Evolutionary conservation across 2,888 invertebrate genomes (phyloP).

Genomic region (Caenorhabditis sp.): DNA sequence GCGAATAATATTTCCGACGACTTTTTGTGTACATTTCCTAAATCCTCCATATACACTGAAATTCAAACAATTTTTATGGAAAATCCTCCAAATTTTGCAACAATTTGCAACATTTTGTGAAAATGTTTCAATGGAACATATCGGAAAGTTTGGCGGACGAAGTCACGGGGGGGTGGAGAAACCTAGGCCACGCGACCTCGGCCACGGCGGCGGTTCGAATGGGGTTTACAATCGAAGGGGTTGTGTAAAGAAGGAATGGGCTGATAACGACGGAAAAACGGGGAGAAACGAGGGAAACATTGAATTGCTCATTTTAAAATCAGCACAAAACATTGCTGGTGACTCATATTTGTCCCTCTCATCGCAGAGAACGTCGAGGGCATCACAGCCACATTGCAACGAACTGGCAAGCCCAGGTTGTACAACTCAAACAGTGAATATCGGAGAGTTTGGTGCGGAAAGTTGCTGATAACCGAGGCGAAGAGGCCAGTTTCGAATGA

Average conservation of each 20-base stretch:
- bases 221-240: not conserved
- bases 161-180: not conserved
- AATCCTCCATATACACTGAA: slow-evolving; percentile 33
- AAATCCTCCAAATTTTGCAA: too few relatives aligned
- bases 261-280: slow-evolving; percentile 13
- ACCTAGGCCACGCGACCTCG: not conserved
- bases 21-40: slow-evolving; percentile 48
- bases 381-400: too few relatives aligned
- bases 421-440: not conserved
- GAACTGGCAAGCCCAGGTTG: slow-evolving; percentile 11
- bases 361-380: not conserved
- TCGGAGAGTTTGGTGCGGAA: slow-evolving; percentile 19
- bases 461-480: slow-evolving; percentile 41
- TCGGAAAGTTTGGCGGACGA: not conserved
- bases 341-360: not conserved
- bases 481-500: slow-evolving; percentile 20
- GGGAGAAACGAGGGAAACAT: not conserved
- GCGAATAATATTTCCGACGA: slow-evolving; percentile 57
- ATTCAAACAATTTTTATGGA: not conserved
- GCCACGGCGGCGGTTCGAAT: not conserved
- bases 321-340: not conserved
- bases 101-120: too few relatives aligned
- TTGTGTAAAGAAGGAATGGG: too few relatives aligned
- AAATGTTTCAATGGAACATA: too few relatives aligned
- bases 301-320: slow-evolving; percentile 15